Percentiles rank a stretch among this genome's conserved stretches.
Evolutionary conservation across 2,888 invertebrate species (phyloP).

Genomic region (Agrochola litura): DNA sequence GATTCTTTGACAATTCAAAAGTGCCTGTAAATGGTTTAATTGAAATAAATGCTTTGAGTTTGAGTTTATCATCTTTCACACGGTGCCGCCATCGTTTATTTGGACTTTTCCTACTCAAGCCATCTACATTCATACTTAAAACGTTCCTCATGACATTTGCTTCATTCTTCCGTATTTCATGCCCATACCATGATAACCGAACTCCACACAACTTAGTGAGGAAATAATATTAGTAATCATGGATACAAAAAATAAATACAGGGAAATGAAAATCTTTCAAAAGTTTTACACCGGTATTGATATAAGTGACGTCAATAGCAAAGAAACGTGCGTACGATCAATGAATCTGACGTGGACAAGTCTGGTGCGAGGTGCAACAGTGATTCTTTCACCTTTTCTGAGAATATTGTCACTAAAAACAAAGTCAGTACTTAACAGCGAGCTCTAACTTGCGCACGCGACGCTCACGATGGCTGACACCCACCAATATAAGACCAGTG

Average conservation of each 20-base stretch:
- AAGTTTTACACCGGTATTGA: not conserved
- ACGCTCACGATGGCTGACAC: not conserved
- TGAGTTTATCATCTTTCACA: too few species aligned
- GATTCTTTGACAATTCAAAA: too few species aligned
- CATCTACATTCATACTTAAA: too few species aligned
- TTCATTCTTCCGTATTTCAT: too few species aligned
- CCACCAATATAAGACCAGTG: slow-evolving; percentile 1
- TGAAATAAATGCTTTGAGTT: too few species aligned
- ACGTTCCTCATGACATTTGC: too few species aligned
- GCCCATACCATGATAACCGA: too few species aligned
- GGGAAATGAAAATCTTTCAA: not conserved
- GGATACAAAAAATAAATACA: not conserved
- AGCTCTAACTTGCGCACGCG: not conserved
- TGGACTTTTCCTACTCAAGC: too few species aligned
- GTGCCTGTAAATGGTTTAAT: too few species aligned
- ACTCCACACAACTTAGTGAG: too few species aligned
- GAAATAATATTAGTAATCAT: not conserved
- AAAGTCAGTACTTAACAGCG: not conserved
- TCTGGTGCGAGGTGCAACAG: not conserved
- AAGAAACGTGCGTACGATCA: too few species aligned
- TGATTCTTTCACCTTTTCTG: not conserved
- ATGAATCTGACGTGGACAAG: not conserved
- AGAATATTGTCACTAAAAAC: not conserved
- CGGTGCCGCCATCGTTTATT: too few species aligned
- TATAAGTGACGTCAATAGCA: not conserved